Evolutionary conservation across 2,113 vertebrate genomes (phyloP), one percentile per base, ranked within the genome.

Genomic region (Chaetops frenatus): DNA sequence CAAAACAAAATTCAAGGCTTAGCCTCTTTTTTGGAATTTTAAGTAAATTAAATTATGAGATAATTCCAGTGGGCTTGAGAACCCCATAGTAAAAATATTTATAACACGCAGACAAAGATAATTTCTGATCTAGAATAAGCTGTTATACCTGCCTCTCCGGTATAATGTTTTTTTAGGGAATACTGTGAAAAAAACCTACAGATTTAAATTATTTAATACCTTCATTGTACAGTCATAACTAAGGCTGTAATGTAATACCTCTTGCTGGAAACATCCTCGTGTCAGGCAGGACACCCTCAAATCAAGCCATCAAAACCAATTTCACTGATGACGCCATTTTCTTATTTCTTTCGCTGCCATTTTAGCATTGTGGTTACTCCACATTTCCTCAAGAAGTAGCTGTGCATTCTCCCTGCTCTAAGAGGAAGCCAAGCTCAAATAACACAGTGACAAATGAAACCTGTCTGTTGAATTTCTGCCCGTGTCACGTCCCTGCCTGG

Each of bases 301-400:
- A 95, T 27, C 36, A 21, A 81, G 90, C 28, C 40, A 96, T 69
- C 6, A 1, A 76, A 84, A 92, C 76, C 76, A 57, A 92, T 81
- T 92, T 62, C 95, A 90, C 67, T 72, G 76, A 79, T 86, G 97
- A 97, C 97, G 97, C 97, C 98, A 98, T 98, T 97, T 98, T 97
- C 92, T 97, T 70, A 70, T 78, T 90, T 81, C 93, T 82, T 96
- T 62, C 15, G 51, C 97, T 98, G 98, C 97, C 98, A 98, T 98
- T 96, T 98, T 97, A 98, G 96, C 89, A 83, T 51, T 1, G 3
- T 47, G 71, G 67, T 92, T 81, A 81, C 17, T 29, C 81, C 28
- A 58, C 5, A 17, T 38, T 85, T 90, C 92, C 65, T 65, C 1
- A 2, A 54, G 65, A 92, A 91, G 76, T 38, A 82, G 76, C 79